Percentiles rank a stretch among this genome's conserved stretches.
Evolutionary conservation across 2,113 vertebrate species (phyloP).

Genomic region (Terrapene triunguis): DNA sequence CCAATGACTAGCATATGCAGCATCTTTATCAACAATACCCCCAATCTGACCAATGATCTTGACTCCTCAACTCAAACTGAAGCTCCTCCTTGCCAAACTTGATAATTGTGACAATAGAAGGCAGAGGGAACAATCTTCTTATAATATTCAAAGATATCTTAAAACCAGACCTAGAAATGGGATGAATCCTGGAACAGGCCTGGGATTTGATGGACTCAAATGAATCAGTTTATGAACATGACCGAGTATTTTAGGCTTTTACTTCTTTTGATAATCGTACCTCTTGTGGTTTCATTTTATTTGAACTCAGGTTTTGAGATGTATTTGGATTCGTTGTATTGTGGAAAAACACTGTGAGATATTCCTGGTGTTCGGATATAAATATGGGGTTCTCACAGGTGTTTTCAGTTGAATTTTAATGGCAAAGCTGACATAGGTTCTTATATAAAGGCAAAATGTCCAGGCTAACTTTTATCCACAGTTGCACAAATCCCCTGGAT

Average conservation of each 20-base stretch:
- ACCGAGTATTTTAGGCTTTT: not conserved
- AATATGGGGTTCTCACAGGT: conserved; percentile 72
- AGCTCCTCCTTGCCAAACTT: not conserved
- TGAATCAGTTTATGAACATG: not conserved
- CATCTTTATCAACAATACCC: not conserved
- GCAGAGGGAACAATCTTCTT: not conserved
- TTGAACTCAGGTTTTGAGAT: conserved; percentile 51
- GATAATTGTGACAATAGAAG: not conserved
- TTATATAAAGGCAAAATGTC: conserved; percentile 74
- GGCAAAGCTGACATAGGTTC: conserved; percentile 72
- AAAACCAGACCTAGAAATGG: not conserved
- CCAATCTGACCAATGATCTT: not conserved
- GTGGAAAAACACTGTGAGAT: conserved; percentile 38
- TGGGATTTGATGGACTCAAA: not conserved
- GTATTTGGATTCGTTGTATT: conserved; percentile 42
- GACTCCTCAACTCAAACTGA: not conserved
- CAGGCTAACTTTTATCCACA: conserved; percentile 74
- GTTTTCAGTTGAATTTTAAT: conserved; percentile 81
- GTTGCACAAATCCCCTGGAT: conserved; percentile 65
- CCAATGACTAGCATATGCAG: not conserved
- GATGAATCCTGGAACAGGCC: not conserved
- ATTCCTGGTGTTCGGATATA: conserved; percentile 69
- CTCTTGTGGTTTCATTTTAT: conserved; percentile 38
- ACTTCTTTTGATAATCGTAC: conserved; percentile 8
- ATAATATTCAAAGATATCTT: not conserved